These are phyloP conservation scores for Parauchenoglanis ngamensis DNA, from an alignment of 2,797 vertebrate genomes.

Conservation along the genomic window DNA sequence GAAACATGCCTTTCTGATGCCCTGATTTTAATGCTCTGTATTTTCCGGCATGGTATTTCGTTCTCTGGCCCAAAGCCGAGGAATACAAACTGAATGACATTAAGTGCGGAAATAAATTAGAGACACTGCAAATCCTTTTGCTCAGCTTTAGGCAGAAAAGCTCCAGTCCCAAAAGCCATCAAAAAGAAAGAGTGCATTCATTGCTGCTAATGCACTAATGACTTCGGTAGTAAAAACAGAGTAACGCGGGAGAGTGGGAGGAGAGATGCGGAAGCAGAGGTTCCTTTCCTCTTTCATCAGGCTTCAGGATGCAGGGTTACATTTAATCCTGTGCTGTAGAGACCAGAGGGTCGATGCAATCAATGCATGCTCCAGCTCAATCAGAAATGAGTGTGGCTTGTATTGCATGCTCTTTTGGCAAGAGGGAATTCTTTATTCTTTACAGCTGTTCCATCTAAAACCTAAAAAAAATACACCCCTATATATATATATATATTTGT, in stretches of 20 bases:
- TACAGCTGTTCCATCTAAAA: background rate
- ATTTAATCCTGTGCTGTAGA: constrained; percentile 44
- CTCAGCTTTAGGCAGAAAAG: constrained; percentile 27
- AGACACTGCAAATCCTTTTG: constrained; percentile 25
- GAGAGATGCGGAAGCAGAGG: constrained; percentile 2
- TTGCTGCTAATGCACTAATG: constrained; percentile 48
- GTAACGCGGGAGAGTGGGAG: constrained; percentile 9
- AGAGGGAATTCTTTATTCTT: constrained; percentile 43
- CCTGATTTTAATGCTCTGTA: background rate
- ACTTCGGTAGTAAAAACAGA: constrained; percentile 35
- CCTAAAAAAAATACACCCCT: background rate
- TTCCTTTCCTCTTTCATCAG: constrained; percentile 43
- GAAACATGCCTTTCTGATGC: background rate
- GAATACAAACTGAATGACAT: constrained; percentile 19
- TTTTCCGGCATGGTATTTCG: background rate
- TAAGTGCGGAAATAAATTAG: constrained; percentile 32
- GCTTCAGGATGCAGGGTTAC: constrained; percentile 26
- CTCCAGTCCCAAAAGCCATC: constrained; percentile 24
- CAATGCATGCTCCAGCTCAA: constrained; percentile 48
- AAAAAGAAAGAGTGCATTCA: constrained; percentile 33
- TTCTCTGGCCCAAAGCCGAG: background rate
- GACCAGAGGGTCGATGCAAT: constrained; percentile 49
- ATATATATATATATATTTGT: background rate
- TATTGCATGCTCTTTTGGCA: constrained; percentile 49
- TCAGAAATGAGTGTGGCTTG: constrained; percentile 49